These are phyloP conservation scores for Hylyphantes graminicola DNA, from an alignment of 1,140 invertebrate species.

Conservation along the genomic window DNA sequence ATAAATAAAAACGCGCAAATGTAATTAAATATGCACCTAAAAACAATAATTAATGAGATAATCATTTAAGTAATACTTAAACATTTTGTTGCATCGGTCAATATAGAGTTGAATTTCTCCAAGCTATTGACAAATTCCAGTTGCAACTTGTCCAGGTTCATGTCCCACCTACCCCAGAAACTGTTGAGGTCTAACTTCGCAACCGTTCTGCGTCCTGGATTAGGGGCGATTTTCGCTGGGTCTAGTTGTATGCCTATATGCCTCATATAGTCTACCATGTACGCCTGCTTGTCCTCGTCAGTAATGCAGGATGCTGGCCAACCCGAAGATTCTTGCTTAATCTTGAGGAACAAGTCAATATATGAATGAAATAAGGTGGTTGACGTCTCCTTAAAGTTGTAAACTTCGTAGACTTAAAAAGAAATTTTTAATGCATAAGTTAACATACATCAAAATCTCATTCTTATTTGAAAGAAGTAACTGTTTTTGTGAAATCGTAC, in stretches of 20 bases:
- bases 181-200: background rate
- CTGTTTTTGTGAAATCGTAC: background rate
- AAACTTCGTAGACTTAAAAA: background rate
- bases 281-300: background rate
- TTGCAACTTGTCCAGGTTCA: background rate
- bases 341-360: background rate
- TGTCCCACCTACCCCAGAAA: background rate
- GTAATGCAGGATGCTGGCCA: too few species aligned
- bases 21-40: too few species aligned
- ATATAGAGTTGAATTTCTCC: too few species aligned
- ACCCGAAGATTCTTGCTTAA: slow-evolving; percentile 1
- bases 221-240: background rate
- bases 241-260: background rate
- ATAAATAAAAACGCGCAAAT: too few species aligned
- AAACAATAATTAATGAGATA: too few species aligned
- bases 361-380: background rate
- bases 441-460: too few species aligned
- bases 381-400: background rate
- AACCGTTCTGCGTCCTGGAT: background rate
- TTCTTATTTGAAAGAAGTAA: too few species aligned
- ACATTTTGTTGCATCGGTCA: too few species aligned
- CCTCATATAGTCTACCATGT: background rate
- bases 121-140: too few species aligned
- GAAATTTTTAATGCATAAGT: too few species aligned
- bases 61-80: too few species aligned